A percentile compares a stretch with the other conserved stretches of the same genome.
Conservation (phyloP, 2,113 vertebrate species). For the Cygnus buccinator region DNA sequence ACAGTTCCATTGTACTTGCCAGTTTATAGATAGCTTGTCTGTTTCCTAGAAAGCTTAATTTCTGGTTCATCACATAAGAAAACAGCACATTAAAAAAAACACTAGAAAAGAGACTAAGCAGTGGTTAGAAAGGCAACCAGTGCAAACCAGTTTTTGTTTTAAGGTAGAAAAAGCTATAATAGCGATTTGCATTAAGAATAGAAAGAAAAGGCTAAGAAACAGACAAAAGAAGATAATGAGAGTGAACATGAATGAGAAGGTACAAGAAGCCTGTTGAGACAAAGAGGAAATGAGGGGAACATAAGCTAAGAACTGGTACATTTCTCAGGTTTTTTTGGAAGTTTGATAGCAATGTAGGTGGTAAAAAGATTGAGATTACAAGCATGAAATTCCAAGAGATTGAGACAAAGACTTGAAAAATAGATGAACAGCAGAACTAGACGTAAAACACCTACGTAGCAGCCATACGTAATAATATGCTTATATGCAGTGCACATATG, state of each 20-base stretch:
- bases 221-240: neutral
- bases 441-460: neutral
- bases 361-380: neutral
- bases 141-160: neutral
- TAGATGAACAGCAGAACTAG: neutral
- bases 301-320: neutral
- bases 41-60: neutral
- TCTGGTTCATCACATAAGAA: neutral
- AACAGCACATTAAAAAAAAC: neutral
- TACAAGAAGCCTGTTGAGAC: neutral
- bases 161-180: neutral
- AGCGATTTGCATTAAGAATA: neutral
- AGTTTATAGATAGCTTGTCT: neutral
- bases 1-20: neutral
- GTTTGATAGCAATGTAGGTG: neutral
- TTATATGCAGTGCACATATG: neutral
- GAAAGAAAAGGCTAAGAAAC: neutral
- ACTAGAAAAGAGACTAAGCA: neutral
- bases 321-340: neutral
- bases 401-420: neutral
- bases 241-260: neutral
- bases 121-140: neutral
- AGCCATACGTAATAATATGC: neutral
- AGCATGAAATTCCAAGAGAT: neutral
- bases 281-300: neutral